Percentiles rank a stretch among this genome's conserved stretches.
These are phyloP conservation scores for Bufo bufo DNA, from an alignment of 2,113 vertebrate species.

Conservation along the genomic window DNA sequence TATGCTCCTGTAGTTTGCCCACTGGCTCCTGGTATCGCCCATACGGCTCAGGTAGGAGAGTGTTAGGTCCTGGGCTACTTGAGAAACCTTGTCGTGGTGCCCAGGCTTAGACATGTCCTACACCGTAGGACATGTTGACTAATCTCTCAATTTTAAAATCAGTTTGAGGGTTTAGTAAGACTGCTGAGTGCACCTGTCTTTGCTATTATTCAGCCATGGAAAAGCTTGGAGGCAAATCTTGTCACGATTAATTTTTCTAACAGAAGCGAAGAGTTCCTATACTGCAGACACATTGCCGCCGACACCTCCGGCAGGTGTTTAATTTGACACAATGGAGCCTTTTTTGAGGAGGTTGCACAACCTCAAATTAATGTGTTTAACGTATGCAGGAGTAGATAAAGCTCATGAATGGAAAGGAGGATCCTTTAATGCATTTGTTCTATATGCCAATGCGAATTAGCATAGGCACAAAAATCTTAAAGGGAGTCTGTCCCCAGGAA, in stretches of 20 bases:
- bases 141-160: no score
- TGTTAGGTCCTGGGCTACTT: no score
- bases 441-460: neutral
- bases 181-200: no score
- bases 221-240: neutral
- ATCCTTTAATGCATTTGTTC: neutral
- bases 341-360: neutral
- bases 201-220: neutral
- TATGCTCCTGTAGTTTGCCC: no score
- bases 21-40: no score
- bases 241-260: neutral
- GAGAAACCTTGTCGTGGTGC: no score
- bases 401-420: neutral
- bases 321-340: neutral
- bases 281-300: neutral
- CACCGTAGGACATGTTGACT: no score
- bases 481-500: no score
- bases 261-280: neutral
- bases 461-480: no score
- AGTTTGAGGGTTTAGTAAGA: no score
- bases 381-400: neutral
- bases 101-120: no score
- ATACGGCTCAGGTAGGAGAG: no score
- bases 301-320: conserved; percentile 1
- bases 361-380: neutral